Base-by-base conservation (phyloP, 2,888 invertebrate genomes). In the Drosophila neoperkinsi region DNA sequence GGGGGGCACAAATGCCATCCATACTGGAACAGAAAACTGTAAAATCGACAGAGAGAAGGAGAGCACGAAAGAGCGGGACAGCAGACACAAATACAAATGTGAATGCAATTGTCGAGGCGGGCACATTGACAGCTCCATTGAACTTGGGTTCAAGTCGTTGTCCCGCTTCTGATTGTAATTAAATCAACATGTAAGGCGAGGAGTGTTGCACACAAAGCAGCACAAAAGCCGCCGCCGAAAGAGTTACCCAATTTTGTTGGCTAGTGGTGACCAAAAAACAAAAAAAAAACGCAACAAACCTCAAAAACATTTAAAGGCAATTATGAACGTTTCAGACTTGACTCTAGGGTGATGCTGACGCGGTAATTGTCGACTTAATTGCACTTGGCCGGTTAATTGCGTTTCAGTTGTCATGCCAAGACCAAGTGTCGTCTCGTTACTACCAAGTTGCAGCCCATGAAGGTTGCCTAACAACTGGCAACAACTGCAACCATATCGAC, bases 321-420 rank as follows among this genome's bases (percentile, higher is more conserved):
- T 82, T 79, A 81, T 79, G 71, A 81, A 64, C 53, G 64, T 33
- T 51, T 30, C 13, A 3, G 50, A 10, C 46, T 46, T 46, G 68
- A 61, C 65, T 31, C n/a, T 57, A 43, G 49, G 49, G n/a, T 61
- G 64, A 34, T 64, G 60, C 36, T 87, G 81, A 76, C 74, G 73
- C 60, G 52, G 68, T 82, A 82, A 85, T 80, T 88, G 88, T 75
- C 71, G 72, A 50, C 74, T 88, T 88, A 85, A 85, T 88, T 88
- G 88, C 82, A 71, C 82, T 88, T 86, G 86, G 73, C 84, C 85
- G 88, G 82, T 86, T 85, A 85, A 85, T 85, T 85, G 85, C 86
- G 84, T 82, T 85, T 88, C 85, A 85, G 88, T 86, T 88, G 88
- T 88, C 86, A 84, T 88, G 84, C 73, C 87, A 87, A 80, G 80